phyloP scores from a whole-genome alignment of 2,113 vertebrate genomes.

The Serinus canaria region DNA sequence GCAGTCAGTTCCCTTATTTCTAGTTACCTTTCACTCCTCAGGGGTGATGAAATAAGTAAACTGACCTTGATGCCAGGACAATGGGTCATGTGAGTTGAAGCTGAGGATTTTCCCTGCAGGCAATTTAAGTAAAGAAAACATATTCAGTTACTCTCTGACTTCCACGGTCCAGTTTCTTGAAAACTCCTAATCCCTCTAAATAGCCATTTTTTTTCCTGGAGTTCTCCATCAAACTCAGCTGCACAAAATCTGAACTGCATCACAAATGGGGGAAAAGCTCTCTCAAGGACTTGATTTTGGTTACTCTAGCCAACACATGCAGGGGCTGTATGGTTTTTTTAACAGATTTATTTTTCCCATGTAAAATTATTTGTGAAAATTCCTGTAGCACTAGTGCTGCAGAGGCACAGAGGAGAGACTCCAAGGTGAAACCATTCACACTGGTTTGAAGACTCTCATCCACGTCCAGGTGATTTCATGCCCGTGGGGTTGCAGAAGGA shows the following conservation, averaged over 20 bases:
- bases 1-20: background rate
- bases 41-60: background rate
- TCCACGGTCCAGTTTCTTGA: background rate
- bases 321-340: background rate
- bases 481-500: background rate
- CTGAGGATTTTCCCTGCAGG: background rate
- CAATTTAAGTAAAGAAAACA: conserved; percentile 15
- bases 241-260: background rate
- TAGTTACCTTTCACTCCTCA: background rate
- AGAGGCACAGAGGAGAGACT: background rate
- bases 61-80: background rate
- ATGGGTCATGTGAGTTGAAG: background rate
- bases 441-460: background rate
- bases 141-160: background rate
- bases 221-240: background rate
- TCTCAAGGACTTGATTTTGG: background rate
- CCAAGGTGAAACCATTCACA: background rate
- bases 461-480: background rate
- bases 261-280: rapidly evolving
- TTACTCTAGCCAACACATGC: background rate
- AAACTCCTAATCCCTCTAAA: background rate
- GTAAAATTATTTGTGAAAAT: background rate
- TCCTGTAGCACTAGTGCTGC: background rate
- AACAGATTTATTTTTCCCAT: background rate
- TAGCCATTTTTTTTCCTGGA: background rate